These are phyloP conservation scores for Theonella swinhoei DNA, from an alignment of 37 sponge, comb jelly and placozoan genomes.

Conservation along the genomic window DNA sequence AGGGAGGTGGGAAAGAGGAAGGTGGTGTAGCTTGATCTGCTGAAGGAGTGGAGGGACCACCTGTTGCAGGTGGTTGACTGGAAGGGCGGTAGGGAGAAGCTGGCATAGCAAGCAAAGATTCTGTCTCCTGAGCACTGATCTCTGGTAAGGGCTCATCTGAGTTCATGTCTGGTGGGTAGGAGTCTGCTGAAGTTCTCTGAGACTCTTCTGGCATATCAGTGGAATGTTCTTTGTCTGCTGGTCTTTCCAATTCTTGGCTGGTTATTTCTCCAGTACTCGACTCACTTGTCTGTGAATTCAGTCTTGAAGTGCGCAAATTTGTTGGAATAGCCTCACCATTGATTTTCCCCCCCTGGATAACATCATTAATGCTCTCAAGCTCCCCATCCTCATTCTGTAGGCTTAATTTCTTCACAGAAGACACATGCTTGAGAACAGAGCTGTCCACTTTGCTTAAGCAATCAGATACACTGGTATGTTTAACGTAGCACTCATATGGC, in stretches of 20 bases:
- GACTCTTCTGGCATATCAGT: slow-evolving; percentile 23
- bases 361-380: not conserved
- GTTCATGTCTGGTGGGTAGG: not conserved
- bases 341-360: not conserved
- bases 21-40: not conserved
- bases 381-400: not conserved
- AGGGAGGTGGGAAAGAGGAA: slow-evolving; percentile 14
- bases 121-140: slow-evolving; percentile 64
- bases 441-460: slow-evolving; percentile 36
- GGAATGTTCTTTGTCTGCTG: not conserved
- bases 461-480: slow-evolving; percentile 4
- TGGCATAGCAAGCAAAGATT: slow-evolving; percentile 60
- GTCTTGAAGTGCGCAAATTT: not conserved
- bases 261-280: not conserved
- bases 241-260: not conserved
- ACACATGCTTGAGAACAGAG: slow-evolving; percentile 3
- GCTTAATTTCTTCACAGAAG: not conserved
- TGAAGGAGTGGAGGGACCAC: slow-evolving; percentile 39
- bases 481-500: slow-evolving; percentile 66
- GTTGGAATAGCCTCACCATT: slow-evolving; percentile 1
- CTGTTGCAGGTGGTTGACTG: not conserved
- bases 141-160: slow-evolving; percentile 52
- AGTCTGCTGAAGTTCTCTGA: slow-evolving; percentile 5
- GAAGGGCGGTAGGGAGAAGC: slow-evolving; percentile 12
- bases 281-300: slow-evolving; percentile 23